Percentiles rank a stretch among this genome's conserved stretches.
These are phyloP conservation scores for Rhizoglyphus robini DNA, from an alignment of 1,140 invertebrate genomes.

Conservation along the genomic window DNA sequence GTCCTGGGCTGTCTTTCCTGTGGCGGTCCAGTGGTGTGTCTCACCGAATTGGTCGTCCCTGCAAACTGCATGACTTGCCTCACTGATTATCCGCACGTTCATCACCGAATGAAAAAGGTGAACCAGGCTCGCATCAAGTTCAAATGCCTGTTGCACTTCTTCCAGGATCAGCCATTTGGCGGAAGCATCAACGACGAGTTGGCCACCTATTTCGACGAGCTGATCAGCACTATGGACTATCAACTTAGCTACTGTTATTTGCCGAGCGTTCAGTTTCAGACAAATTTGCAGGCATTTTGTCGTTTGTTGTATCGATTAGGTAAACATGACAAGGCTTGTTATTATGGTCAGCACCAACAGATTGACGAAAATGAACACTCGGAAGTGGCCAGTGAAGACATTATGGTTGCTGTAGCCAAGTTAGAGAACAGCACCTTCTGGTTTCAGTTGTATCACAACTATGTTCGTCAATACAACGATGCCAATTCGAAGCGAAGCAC, in stretches of 20 bases:
- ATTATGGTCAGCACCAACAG: not conserved
- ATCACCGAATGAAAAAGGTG: not conserved
- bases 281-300: not conserved
- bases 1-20: not conserved
- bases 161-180: not conserved
- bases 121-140: not conserved
- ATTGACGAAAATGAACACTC: not conserved
- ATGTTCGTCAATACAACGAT: not conserved
- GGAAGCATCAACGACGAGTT: not conserved
- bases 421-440: slow-evolving; percentile 4
- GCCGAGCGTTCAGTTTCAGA: not conserved
- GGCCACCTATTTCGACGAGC: not conserved
- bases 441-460: slow-evolving; percentile 5
- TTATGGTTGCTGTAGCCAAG: not conserved
- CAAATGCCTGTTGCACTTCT: not conserved
- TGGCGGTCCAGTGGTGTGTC: slow-evolving; percentile 9
- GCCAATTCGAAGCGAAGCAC: not conserved
- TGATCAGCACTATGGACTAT: not conserved
- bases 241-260: not conserved
- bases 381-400: not conserved
- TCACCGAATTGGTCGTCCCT: not conserved
- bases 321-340: not conserved
- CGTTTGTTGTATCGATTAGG: not conserved
- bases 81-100: not conserved
- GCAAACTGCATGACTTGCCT: slow-evolving; percentile 13